phyloP scores from a whole-genome alignment of 2,888 invertebrate species.

The Salpingus planirostris region DNA sequence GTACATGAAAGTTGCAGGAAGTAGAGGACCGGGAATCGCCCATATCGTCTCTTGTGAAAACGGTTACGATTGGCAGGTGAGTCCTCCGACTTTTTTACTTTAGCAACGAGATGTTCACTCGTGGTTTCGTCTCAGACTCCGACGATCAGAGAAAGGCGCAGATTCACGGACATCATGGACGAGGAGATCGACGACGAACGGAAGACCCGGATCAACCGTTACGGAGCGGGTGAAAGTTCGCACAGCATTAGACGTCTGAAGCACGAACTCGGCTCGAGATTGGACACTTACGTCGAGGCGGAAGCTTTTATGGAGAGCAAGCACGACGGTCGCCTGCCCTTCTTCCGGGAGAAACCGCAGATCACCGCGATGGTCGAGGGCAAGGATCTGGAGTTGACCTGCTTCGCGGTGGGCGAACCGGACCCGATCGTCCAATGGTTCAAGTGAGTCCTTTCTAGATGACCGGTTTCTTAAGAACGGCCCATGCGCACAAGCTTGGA shows the following conservation, averaged over 20 bases:
- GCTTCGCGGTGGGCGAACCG: constrained; percentile 81
- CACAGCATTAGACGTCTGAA: constrained; percentile 65
- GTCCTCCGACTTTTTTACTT: constrained; percentile 20
- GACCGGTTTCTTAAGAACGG: too few relatives aligned
- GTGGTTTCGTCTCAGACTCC: constrained; percentile 53
- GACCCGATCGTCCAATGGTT: constrained; percentile 85
- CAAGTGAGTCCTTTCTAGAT: too few relatives aligned
- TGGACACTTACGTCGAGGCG: constrained; percentile 81
- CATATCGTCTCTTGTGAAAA: constrained; percentile 56
- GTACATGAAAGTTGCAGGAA: constrained; percentile 88
- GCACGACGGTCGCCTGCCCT: constrained; percentile 70
- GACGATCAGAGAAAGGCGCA: constrained; percentile 78
- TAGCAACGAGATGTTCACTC: too few relatives aligned
- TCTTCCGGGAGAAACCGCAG: constrained; percentile 89
- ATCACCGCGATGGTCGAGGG: constrained; percentile 74
- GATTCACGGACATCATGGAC: constrained; percentile 92
- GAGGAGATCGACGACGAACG: constrained; percentile 91
- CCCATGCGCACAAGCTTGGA: too few relatives aligned
- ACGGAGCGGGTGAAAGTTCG: constrained; percentile 53
- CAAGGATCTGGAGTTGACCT: constrained; percentile 66
- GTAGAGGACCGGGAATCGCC: constrained; percentile 63
- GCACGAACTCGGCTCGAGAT: constrained; percentile 72
- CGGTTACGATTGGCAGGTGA: constrained; percentile 70
- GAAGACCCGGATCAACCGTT: constrained; percentile 69
- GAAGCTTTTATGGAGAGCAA: constrained; percentile 75